Evolutionary conservation across 2,113 vertebrate genomes (phyloP).

Genomic region (Dipodomys merriami): DNA sequence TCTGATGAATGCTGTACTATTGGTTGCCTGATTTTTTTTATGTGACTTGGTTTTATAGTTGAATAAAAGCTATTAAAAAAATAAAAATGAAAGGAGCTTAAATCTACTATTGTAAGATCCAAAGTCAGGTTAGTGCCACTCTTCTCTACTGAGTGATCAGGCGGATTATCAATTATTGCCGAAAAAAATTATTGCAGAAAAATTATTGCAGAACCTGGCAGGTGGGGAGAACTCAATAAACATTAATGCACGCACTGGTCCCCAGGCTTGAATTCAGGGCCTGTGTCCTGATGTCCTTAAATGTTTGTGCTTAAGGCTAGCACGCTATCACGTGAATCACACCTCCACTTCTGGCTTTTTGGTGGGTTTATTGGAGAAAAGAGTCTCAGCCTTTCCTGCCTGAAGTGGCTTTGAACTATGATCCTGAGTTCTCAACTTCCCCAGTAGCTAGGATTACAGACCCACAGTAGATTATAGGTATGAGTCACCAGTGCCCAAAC

Average conservation of each 20-base stretch:
- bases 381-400: no score
- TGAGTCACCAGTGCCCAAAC: no score
- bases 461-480: no score
- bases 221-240: background rate
- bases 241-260: background rate
- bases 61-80: background rate
- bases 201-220: background rate
- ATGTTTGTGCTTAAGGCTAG: no score
- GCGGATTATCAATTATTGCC: background rate
- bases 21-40: background rate
- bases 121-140: background rate
- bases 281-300: no score
- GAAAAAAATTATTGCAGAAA: background rate
- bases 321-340: no score
- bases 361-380: no score
- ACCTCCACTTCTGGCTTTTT: no score
- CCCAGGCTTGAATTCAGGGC: no score
- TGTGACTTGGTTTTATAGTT: constrained; percentile 34
- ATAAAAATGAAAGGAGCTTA: background rate
- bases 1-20: background rate
- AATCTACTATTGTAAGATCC: constrained; percentile 34
- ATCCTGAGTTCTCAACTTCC: no score
- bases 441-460: no score
- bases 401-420: no score
- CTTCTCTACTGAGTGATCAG: background rate